Evolutionary conservation across 2,888 invertebrate genomes (phyloP).

Genomic region (Cataglyphis albicans): DNA sequence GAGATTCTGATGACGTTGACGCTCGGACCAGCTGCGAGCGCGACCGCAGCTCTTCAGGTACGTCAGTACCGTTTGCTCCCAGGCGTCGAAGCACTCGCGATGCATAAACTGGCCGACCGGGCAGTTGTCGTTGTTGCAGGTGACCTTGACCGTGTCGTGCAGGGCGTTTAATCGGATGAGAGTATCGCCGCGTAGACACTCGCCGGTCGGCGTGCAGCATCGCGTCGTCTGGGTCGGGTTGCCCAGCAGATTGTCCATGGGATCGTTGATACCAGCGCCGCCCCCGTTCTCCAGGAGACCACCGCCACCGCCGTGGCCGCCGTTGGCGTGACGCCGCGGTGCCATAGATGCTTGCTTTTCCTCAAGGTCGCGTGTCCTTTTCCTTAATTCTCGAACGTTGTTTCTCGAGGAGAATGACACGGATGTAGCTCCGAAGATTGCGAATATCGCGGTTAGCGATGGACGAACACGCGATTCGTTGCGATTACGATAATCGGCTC

Average conservation of each 20-base stretch:
- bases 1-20: constrained; percentile 96
- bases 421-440: background rate
- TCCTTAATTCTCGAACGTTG: background rate
- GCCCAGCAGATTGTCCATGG: constrained; percentile 77
- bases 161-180: constrained; percentile 90
- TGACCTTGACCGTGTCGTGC: constrained; percentile 94
- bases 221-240: constrained; percentile 86
- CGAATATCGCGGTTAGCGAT: background rate
- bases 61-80: constrained; percentile 96
- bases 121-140: constrained; percentile 98
- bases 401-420: no score
- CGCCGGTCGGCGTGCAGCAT: constrained; percentile 94
- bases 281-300: constrained; percentile 77
- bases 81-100: constrained; percentile 97
- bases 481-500: background rate
- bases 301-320: constrained; percentile 73
- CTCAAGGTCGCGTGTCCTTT: constrained; percentile 17
- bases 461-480: constrained; percentile 4
- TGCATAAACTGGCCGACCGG: constrained; percentile 97
- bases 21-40: constrained; percentile 97
- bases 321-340: constrained; percentile 83
- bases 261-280: constrained; percentile 73
- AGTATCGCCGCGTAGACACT: constrained; percentile 90
- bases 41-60: constrained; percentile 96
- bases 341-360: constrained; percentile 77